Evolutionary conservation across 2,888 invertebrate species (phyloP).

Genomic region (Galeopsomyia nigrocyanea): DNA sequence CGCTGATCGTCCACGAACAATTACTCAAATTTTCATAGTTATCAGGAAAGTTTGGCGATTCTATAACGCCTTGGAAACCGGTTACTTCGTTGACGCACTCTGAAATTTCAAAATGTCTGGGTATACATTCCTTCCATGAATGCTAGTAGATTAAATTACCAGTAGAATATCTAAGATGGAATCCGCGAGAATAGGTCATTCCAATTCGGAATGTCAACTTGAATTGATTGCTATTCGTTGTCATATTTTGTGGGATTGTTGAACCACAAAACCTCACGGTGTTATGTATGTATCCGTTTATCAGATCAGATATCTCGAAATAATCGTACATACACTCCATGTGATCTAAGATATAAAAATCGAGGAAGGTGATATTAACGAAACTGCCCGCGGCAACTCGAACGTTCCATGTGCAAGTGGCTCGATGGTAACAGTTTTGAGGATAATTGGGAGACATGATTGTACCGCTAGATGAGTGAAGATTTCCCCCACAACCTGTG

Average conservation of each 20-base stretch:
- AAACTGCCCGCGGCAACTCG: constrained; percentile 79
- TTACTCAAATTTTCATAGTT: constrained; percentile 75
- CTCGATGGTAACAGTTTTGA: constrained; percentile 76
- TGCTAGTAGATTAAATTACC: constrained; percentile 65
- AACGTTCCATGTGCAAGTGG: constrained; percentile 87
- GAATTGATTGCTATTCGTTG: constrained; percentile 75
- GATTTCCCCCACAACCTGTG: constrained; percentile 84
- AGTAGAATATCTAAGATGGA: constrained; percentile 81
- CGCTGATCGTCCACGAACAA: constrained; percentile 84
- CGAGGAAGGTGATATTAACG: constrained; percentile 77
- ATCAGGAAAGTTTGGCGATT: constrained; percentile 87
- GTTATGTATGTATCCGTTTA: constrained; percentile 70
- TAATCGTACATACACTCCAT: too few relatives aligned
- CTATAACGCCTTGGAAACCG: constrained; percentile 83
- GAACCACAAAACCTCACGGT: constrained; percentile 77
- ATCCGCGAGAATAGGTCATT: constrained; percentile 79
- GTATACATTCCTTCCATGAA: too few relatives aligned
- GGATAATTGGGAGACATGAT: constrained; percentile 92
- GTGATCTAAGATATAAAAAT: constrained; percentile 80
- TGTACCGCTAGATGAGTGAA: constrained; percentile 79
- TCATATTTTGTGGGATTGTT: constrained; percentile 69
- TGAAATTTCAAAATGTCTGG: constrained; percentile 60
- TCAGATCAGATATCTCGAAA: constrained; percentile 80
- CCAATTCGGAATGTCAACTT: constrained; percentile 83
- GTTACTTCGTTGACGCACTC: constrained; percentile 76